Conservation (phyloP, 1,140 invertebrate species). For the Odontomachus brunneus region DNA sequence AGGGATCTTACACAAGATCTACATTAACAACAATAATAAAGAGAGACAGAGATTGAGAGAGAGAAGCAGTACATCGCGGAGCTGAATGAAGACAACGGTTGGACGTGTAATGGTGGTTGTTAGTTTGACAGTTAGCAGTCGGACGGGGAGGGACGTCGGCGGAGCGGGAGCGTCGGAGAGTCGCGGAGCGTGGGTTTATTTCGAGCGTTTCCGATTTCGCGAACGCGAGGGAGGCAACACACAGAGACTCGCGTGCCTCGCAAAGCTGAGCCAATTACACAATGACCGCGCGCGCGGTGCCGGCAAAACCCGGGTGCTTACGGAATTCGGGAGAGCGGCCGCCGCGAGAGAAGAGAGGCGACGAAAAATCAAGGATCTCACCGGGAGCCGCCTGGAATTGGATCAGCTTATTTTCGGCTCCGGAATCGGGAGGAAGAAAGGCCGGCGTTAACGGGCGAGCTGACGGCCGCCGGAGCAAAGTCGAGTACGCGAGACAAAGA, state of each 20-base stretch:
- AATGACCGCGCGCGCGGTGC: conserved; percentile 37
- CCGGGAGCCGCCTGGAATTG: conserved; percentile 42
- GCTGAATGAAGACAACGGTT: no score
- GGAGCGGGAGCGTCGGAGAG: conserved; percentile 25
- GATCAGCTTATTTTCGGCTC: conserved; percentile 58
- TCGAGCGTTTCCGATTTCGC: conserved; percentile 72
- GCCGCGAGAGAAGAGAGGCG: conserved; percentile 27
- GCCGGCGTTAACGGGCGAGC: no score
- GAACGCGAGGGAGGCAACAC: conserved; percentile 36
- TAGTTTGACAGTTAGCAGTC: background rate
- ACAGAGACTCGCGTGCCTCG: conserved; percentile 61
- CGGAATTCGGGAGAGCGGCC: conserved; percentile 41
- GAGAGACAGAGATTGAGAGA: no score
- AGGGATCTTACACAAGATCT: no score
- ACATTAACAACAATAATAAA: no score
- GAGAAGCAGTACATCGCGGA: no score
- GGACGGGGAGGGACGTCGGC: background rate
- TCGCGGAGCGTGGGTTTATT: conserved; percentile 64
- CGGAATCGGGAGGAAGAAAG: conserved; percentile 56
- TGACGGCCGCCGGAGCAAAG: no score
- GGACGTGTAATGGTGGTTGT: background rate
- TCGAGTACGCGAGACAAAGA: no score
- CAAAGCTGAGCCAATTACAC: conserved; percentile 62
- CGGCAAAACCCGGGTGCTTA: conserved; percentile 46
- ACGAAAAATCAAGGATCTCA: conserved; percentile 56